phyloP scores from a whole-genome alignment of 2,113 vertebrate species.

The Serinus canaria region DNA sequence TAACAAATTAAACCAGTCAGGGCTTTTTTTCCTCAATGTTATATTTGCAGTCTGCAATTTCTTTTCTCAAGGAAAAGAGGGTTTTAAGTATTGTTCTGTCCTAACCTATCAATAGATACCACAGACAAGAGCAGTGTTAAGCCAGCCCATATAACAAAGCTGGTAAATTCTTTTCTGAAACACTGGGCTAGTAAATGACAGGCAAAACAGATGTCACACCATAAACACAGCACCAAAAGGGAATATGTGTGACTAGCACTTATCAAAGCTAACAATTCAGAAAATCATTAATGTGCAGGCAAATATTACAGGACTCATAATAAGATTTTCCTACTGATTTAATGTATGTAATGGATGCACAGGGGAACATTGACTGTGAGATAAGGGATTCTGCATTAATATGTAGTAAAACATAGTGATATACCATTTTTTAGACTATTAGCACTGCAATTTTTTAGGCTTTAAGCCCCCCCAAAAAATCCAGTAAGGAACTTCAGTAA shows the following conservation, averaged over 20 bases:
- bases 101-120: not conserved
- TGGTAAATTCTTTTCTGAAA: not conserved
- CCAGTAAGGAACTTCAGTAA: not conserved
- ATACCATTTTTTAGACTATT: not conserved
- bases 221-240: not conserved
- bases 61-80: not conserved
- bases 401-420: not conserved
- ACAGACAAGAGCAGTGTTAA: not conserved
- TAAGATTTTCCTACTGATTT: not conserved
- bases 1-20: not conserved
- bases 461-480: not conserved
- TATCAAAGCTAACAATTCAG: not conserved
- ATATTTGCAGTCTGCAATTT: not conserved
- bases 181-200: not conserved
- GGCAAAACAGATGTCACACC: not conserved
- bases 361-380: not conserved
- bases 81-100: not conserved
- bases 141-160: not conserved
- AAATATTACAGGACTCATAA: not conserved
- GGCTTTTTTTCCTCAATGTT: not conserved
- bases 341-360: not conserved
- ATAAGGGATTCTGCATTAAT: not conserved
- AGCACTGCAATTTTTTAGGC: not conserved
- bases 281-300: not conserved
- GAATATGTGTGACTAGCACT: not conserved